Evolutionary conservation across 1,140 invertebrate genomes (phyloP).

Genomic region (Prorops nasuta): DNA sequence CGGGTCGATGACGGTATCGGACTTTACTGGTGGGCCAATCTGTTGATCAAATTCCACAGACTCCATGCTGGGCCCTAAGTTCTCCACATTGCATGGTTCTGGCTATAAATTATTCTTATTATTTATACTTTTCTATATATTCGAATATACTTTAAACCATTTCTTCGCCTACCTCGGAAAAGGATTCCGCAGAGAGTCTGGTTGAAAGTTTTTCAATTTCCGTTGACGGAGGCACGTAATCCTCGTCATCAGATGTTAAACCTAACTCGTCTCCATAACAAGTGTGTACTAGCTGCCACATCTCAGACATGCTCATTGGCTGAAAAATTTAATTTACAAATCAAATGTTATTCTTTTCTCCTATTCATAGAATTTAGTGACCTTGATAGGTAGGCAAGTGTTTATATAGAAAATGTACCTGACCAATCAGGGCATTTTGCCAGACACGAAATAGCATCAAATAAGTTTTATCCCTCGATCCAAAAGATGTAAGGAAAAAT

Average conservation of each 20-base stretch:
- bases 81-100: not conserved
- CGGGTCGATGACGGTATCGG: conserved; percentile 50
- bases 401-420: too few species aligned
- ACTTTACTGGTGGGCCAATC: not conserved
- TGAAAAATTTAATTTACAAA: conserved; percentile 44
- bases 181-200: conserved; percentile 59
- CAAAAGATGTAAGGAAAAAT: conserved; percentile 91
- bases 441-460: conserved; percentile 93
- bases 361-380: too few species aligned
- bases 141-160: not conserved
- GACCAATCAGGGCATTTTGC: conserved; percentile 91
- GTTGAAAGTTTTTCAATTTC: conserved; percentile 60
- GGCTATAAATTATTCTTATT: not conserved
- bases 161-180: conserved; percentile 52
- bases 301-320: conserved; percentile 81
- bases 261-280: conserved; percentile 92
- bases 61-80: not conserved
- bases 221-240: conserved; percentile 65
- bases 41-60: not conserved
- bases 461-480: conserved; percentile 88
- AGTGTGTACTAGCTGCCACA: conserved; percentile 86
- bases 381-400: too few species aligned
- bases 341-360: too few species aligned
- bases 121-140: not conserved
- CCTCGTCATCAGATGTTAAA: conserved; percentile 89